Evolutionary conservation across 2,888 invertebrate genomes (phyloP).

Genomic region (Timema podura): DNA sequence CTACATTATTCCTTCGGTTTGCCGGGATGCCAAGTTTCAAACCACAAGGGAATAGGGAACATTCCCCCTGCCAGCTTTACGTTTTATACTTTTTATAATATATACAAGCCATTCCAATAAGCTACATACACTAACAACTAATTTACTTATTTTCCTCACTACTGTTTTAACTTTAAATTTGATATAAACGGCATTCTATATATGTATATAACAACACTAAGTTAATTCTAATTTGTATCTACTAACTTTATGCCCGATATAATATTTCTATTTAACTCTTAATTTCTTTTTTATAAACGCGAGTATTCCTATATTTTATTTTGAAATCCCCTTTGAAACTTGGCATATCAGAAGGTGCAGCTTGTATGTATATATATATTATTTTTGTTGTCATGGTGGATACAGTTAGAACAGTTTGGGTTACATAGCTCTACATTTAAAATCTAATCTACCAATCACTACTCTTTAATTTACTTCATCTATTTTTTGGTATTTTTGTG

Average conservation of each 20-base stretch:
- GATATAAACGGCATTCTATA: slow-evolving; percentile 22
- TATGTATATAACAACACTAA: slow-evolving; percentile 26
- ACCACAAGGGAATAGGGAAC: slow-evolving; percentile 18
- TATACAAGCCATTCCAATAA: slow-evolving; percentile 23
- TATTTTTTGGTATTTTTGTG: slow-evolving; percentile 31
- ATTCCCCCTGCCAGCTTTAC: slow-evolving; percentile 15
- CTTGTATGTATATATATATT: slow-evolving; percentile 17
- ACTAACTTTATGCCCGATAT: slow-evolving; percentile 24
- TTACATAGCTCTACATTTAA: slow-evolving; percentile 32
- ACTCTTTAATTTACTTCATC: slow-evolving; percentile 30
- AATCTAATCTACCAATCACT: slow-evolving; percentile 32
- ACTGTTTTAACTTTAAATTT: slow-evolving; percentile 11
- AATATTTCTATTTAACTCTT: slow-evolving; percentile 25
- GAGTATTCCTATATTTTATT: neutral
- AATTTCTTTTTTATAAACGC: slow-evolving; percentile 15
- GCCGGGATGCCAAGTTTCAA: slow-evolving; percentile 19
- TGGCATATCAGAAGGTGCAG: slow-evolving; percentile 16
- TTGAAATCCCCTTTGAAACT: slow-evolving; percentile 21
- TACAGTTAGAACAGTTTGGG: slow-evolving; percentile 31
- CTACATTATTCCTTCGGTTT: slow-evolving; percentile 20
- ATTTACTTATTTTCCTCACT: slow-evolving; percentile 14
- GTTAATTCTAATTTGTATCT: slow-evolving; percentile 25
- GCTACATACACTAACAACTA: slow-evolving; percentile 18
- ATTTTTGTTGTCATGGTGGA: slow-evolving; percentile 23
- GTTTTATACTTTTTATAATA: slow-evolving; percentile 7